Evolutionary conservation across 2,113 vertebrate genomes (phyloP).

Genomic region (Sakesphorus luctuosus): DNA sequence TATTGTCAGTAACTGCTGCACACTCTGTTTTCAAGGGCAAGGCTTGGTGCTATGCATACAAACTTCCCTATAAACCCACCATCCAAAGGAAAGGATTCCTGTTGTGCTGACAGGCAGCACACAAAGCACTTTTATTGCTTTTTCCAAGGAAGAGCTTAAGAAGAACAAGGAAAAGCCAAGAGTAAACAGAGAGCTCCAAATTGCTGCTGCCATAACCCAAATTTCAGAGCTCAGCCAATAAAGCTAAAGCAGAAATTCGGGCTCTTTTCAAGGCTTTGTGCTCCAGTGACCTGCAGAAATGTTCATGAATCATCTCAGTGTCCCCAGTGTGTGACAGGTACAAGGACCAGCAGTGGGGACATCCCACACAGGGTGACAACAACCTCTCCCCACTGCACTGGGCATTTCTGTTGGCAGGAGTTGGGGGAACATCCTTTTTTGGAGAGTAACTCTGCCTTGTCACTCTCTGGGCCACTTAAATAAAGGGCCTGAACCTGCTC

Average conservation of each 20-base stretch:
- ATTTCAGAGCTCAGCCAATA: not conserved
- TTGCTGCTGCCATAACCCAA: not conserved
- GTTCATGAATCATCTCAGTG: slow-evolving; percentile 23
- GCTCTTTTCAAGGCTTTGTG: not conserved
- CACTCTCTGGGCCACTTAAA: not conserved
- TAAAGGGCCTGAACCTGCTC: slow-evolving; percentile 12
- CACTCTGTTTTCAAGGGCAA: slow-evolving; percentile 68
- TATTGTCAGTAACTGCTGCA: slow-evolving; percentile 63
- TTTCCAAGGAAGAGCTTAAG: slow-evolving; percentile 54
- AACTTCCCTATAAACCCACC: slow-evolving; percentile 71
- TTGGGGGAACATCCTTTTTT: not conserved
- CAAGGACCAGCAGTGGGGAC: not conserved
- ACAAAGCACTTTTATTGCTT: slow-evolving; percentile 81
- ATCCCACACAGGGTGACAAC: not conserved
- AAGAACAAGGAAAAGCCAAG: slow-evolving; percentile 34
- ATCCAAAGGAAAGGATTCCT: slow-evolving; percentile 52
- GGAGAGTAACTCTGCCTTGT: not conserved
- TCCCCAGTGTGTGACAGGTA: not conserved
- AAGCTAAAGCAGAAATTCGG: not conserved
- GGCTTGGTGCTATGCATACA: slow-evolving; percentile 68
- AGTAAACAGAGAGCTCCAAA: not conserved
- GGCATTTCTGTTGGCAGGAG: not conserved
- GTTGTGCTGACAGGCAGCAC: slow-evolving; percentile 59
- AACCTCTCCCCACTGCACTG: not conserved
- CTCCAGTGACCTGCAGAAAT: not conserved